A percentile compares a stretch with the other conserved stretches of the same genome.
These are phyloP conservation scores for Glareola pratincola DNA, from an alignment of 2,113 vertebrate genomes.

Conservation along the genomic window DNA sequence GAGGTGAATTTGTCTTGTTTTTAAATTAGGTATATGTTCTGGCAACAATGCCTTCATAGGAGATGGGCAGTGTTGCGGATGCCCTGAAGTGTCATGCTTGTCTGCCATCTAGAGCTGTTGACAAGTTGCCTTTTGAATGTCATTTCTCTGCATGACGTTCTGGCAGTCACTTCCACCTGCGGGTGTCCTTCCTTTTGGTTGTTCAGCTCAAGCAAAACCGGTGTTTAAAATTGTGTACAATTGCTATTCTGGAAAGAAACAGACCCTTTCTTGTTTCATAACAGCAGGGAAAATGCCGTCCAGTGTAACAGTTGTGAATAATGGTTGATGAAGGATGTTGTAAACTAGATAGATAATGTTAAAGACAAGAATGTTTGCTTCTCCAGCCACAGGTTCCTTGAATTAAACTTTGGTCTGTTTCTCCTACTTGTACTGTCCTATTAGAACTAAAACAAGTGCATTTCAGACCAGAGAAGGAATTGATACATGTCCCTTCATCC, in stretches of 20 bases:
- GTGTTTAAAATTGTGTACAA: not conserved
- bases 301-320: not conserved
- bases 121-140: constrained; percentile 42
- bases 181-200: constrained; percentile 35
- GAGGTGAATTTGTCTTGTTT: not conserved
- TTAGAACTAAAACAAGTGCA: not conserved
- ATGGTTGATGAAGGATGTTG: not conserved
- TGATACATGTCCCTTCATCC: fast-evolving
- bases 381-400: not conserved
- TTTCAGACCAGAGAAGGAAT: not conserved
- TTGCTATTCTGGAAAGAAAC: not conserved
- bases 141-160: constrained; percentile 47
- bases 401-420: not conserved
- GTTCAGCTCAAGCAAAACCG: not conserved
- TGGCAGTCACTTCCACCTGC: constrained; percentile 40
- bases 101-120: constrained; percentile 32
- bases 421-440: not conserved
- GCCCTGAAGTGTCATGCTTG: not conserved
- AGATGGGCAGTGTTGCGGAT: not conserved
- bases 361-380: not conserved
- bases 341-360: not conserved
- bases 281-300: not conserved
- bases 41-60: not conserved
- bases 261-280: not conserved
- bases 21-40: constrained; percentile 30